Conservation (phyloP, 2,797 vertebrate genomes). For the Fringilla coelebs region DNA sequence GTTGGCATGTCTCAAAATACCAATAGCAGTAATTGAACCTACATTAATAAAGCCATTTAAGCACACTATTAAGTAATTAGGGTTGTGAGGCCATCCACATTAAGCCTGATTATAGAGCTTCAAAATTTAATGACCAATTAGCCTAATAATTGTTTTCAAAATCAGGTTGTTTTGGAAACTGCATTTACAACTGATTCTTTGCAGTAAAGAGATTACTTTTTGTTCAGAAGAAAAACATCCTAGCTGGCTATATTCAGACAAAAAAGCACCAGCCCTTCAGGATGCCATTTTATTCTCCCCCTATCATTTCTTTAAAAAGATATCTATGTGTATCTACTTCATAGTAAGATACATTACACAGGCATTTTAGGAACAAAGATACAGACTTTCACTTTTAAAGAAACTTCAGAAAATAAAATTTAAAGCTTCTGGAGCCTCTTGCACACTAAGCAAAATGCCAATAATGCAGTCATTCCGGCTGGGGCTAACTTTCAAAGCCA, state of each 20-base stretch:
- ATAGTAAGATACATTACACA: neutral
- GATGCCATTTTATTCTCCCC: neutral
- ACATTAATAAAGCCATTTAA: neutral
- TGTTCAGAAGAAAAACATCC: neutral
- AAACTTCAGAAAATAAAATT: neutral
- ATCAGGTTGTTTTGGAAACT: neutral
- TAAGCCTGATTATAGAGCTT: neutral
- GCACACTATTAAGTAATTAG: slow-evolving; percentile 7
- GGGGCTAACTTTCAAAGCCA: neutral
- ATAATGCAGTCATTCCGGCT: neutral
- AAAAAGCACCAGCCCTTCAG: neutral
- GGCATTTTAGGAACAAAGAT: neutral
- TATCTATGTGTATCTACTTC: neutral
- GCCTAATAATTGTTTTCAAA: neutral
- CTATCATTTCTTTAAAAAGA: neutral
- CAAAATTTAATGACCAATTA: slow-evolving; percentile 11
- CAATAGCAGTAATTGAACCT: neutral
- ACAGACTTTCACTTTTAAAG: neutral
- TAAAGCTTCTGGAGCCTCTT: neutral
- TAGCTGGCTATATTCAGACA: neutral
- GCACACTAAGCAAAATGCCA: neutral
- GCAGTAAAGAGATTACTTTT: neutral
- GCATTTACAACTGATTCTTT: neutral
- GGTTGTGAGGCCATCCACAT: neutral
- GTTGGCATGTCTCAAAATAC: neutral